Evolutionary conservation across 2,888 invertebrate genomes (phyloP).

Genomic region (Anagyrus pseudococci): DNA sequence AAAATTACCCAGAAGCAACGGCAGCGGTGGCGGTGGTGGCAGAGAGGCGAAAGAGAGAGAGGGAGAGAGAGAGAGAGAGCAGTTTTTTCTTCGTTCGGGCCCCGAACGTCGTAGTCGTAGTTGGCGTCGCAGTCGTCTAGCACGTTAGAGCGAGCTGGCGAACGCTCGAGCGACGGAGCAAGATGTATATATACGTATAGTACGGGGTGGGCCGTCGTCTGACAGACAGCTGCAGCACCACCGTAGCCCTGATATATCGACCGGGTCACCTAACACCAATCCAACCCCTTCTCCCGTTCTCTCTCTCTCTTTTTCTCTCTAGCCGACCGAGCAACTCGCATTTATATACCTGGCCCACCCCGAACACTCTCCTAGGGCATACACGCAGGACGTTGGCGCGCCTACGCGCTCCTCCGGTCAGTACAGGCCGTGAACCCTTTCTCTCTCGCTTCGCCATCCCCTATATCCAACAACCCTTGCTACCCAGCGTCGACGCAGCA

Average conservation of each 20-base stretch:
- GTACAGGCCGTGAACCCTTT: not conserved
- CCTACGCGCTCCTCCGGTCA: not conserved
- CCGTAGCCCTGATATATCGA: conserved; percentile 60
- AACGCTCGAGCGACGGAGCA: conserved; percentile 22
- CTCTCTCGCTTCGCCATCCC: not conserved
- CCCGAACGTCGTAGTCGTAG: conserved; percentile 39
- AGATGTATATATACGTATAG: conserved; percentile 20
- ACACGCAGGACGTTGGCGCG: not conserved
- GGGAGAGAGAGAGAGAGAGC: no score
- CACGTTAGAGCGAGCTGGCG: conserved; percentile 25
- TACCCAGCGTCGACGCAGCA: no score
- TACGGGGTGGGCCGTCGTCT: conserved; percentile 47
- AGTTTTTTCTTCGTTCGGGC: conserved; percentile 47
- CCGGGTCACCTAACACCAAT: conserved; percentile 54
- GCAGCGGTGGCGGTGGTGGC: conserved; percentile 34
- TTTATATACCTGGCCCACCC: conserved; percentile 47
- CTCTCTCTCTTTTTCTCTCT: conserved; percentile 44
- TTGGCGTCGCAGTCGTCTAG: conserved; percentile 26
- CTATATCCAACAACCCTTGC: no score
- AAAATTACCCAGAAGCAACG: conserved; percentile 59
- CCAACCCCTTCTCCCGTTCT: conserved; percentile 46
- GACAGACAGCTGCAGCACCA: conserved; percentile 59
- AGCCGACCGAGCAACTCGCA: conserved; percentile 31
- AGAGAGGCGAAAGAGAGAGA: no score
- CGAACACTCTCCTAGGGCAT: no score